Evolutionary conservation across 2,113 vertebrate species (phyloP).

Genomic region (Cygnus buccinator): DNA sequence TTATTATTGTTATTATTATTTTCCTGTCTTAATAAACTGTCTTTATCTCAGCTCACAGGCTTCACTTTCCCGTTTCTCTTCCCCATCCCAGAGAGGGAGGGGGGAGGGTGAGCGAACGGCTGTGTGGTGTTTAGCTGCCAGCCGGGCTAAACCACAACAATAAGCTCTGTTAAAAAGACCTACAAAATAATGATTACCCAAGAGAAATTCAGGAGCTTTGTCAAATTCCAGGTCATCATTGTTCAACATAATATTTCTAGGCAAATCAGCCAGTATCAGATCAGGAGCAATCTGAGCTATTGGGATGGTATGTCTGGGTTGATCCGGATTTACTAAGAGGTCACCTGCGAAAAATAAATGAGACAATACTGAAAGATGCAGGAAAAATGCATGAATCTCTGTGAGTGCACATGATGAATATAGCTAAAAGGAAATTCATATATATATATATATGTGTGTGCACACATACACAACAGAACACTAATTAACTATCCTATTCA

Average conservation of each 20-base stretch:
- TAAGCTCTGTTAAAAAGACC: neutral
- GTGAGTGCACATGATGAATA: neutral
- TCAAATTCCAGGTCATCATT: conserved; percentile 87
- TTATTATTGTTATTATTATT: no score
- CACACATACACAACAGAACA: neutral
- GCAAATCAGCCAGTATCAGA: conserved; percentile 89
- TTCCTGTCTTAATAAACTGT: no score
- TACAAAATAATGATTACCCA: conserved; percentile 78
- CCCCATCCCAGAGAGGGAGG: no score
- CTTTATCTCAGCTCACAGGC: no score
- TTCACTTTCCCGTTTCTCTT: no score
- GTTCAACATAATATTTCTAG: conserved; percentile 88
- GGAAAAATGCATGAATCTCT: neutral
- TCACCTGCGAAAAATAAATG: conserved; percentile 78
- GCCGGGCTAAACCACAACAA: no score
- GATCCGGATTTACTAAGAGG: conserved; percentile 83
- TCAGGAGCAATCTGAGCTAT: conserved; percentile 95
- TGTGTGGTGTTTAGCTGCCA: no score
- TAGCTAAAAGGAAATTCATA: neutral
- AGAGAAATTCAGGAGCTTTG: conserved; percentile 84
- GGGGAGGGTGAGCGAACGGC: no score
- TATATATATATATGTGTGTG: no score
- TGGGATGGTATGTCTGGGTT: conserved; percentile 83
- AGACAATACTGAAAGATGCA: neutral
- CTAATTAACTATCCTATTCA: neutral